A percentile compares a stretch with the other conserved stretches of the same genome.
phyloP scores from a whole-genome alignment of 1,140 invertebrate species.

The Drosophila azteca region DNA sequence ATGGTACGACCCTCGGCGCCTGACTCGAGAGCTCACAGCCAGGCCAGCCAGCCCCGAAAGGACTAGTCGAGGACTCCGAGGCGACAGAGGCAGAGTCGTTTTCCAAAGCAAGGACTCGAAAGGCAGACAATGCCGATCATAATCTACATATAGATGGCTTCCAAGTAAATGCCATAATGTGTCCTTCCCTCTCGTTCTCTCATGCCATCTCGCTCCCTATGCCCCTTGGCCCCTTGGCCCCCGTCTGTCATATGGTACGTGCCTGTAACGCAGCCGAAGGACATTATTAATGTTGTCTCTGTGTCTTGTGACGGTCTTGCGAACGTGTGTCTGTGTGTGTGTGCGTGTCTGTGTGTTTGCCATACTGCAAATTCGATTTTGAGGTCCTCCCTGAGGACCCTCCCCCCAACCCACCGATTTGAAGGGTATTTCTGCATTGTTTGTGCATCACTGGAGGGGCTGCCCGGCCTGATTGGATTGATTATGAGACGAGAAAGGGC shows the following conservation, averaged over 20 bases:
- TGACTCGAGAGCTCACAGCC: too few species aligned
- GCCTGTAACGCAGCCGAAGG: slow-evolving; percentile 48
- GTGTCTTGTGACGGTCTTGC: background rate
- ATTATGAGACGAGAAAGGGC: slow-evolving; percentile 21
- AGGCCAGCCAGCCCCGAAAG: slow-evolving; percentile 8
- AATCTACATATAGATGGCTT: slow-evolving; percentile 50
- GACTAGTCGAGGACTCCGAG: too few species aligned
- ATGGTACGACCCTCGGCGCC: too few species aligned
- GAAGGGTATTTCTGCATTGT: slow-evolving; percentile 20
- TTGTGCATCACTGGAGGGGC: slow-evolving; percentile 13
- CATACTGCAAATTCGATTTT: slow-evolving; percentile 36
- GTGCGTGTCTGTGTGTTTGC: slow-evolving; percentile 5
- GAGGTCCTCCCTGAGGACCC: slow-evolving; percentile 20
- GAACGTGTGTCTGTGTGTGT: too few species aligned
- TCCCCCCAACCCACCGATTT: background rate
- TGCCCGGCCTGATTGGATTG: slow-evolving; percentile 26
- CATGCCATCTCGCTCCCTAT: slow-evolving; percentile 5
- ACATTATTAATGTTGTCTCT: slow-evolving; percentile 43
- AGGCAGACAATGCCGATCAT: slow-evolving; percentile 55
- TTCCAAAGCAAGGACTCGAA: too few species aligned
- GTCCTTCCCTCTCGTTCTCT: background rate
- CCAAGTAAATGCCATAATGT: slow-evolving; percentile 26
- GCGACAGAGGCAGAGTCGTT: too few species aligned
- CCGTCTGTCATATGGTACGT: slow-evolving; percentile 43
- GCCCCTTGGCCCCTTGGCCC: background rate